A percentile compares a stretch with the other conserved stretches of the same genome.
Conservation (phyloP, 2,113 vertebrate genomes). For the Ceyx melanurus region DNA sequence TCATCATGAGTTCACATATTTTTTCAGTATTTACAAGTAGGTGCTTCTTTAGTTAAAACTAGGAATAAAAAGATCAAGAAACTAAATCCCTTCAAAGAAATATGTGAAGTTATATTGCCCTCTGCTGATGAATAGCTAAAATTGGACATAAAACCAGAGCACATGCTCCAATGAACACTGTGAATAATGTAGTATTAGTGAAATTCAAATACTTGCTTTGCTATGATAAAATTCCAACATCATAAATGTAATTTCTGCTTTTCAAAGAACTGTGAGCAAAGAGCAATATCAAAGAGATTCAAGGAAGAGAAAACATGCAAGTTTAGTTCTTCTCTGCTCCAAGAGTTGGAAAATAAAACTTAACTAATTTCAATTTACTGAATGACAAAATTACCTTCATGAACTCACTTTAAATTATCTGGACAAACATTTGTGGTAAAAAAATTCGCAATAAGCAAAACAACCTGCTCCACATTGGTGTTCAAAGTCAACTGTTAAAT, state of each 20-base stretch:
- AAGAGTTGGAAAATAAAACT: neutral
- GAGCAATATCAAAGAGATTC: neutral
- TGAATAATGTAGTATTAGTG: neutral
- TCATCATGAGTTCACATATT: slow-evolving; percentile 34
- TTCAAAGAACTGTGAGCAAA: neutral
- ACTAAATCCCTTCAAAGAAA: slow-evolving; percentile 23
- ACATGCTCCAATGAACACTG: neutral
- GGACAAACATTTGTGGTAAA: neutral
- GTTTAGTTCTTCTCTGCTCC: neutral
- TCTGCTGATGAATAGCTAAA: slow-evolving; percentile 68
- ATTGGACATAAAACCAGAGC: neutral
- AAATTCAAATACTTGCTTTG: neutral
- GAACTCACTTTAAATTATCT: neutral
- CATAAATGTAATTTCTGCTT: neutral
- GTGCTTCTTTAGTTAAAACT: slow-evolving; percentile 38
- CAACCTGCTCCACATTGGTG: neutral
- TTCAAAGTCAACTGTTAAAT: neutral
- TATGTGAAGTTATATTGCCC: slow-evolving; percentile 58
- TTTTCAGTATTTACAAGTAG: slow-evolving; percentile 56
- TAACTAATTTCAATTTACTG: neutral
- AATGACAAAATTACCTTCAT: neutral
- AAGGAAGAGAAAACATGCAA: neutral
- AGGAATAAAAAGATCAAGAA: slow-evolving; percentile 30
- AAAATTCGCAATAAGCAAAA: neutral
- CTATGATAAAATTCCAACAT: neutral